Evolutionary conservation across 2,888 invertebrate species (phyloP).

Genomic region (Leptothorax acervorum): DNA sequence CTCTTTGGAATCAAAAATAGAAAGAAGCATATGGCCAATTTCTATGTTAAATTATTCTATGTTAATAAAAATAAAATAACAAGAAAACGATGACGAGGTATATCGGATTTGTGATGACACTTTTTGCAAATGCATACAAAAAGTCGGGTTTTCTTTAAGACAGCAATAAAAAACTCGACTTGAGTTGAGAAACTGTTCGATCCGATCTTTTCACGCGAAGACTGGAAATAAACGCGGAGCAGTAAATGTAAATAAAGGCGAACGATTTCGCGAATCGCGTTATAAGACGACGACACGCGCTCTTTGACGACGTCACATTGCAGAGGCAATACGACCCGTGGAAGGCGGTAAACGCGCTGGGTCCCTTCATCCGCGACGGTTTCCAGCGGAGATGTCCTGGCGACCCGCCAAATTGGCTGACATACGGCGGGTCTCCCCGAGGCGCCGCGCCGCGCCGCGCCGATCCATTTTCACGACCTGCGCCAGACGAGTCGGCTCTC

Average conservation of each 20-base stretch:
- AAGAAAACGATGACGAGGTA: background rate
- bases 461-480: constrained; percentile 49
- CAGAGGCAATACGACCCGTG: constrained; percentile 39
- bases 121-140: background rate
- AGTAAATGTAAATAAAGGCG: constrained; percentile 24
- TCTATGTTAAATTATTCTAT: no score
- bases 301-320: constrained; percentile 38
- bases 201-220: background rate
- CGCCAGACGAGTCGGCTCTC: constrained; percentile 8
- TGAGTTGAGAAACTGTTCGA: background rate
- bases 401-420: constrained; percentile 59
- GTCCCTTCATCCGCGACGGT: constrained; percentile 8
- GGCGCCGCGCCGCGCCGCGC: constrained; percentile 22
- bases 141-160: background rate
- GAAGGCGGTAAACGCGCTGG: constrained; percentile 33
- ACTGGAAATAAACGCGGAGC: background rate
- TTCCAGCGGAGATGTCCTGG: constrained; percentile 49
- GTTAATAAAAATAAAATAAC: background rate
- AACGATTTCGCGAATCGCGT: constrained; percentile 25
- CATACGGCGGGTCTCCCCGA: constrained; percentile 31
- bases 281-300: constrained; percentile 25
- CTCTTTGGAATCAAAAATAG: background rate
- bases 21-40: background rate
- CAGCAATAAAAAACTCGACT: background rate
- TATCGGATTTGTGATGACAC: background rate